Percentiles rank a stretch among this genome's conserved stretches.
Evolutionary conservation across 92 coral and sea anemone genomes (phyloP).

Genomic region (Parazoanthus atlanticus): DNA sequence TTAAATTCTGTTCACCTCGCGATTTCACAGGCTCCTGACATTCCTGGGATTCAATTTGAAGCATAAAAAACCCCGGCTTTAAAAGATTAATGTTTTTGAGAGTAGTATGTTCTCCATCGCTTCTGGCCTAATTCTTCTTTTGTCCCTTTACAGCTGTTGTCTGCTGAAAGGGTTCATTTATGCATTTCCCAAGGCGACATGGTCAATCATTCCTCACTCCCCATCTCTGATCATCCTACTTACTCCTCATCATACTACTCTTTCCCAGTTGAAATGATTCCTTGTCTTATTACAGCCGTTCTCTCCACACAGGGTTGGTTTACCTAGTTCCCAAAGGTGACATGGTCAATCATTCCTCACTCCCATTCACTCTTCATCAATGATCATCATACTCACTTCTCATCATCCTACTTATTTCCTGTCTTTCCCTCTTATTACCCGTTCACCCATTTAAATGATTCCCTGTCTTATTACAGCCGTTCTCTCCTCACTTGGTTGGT

Average conservation of each 20-base stretch:
- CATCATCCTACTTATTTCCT: neutral
- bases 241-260: neutral
- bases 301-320: conserved; percentile 59
- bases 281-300: neutral
- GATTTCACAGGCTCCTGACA: neutral
- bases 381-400: neutral
- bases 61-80: neutral
- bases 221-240: neutral
- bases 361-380: too few species aligned
- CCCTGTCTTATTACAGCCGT: neutral
- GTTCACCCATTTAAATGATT: neutral
- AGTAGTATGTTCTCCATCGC: too few species aligned
- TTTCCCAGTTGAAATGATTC: neutral
- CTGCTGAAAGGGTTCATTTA: conserved; percentile 59
- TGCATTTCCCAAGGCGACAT: conserved; percentile 79
- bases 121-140: too few species aligned
- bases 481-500: conserved; percentile 56
- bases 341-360: conserved; percentile 69
- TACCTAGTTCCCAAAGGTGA: conserved; percentile 77
- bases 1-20: neutral
- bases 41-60: neutral
- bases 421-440: neutral
- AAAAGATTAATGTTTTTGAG: too few species aligned
- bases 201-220: conserved; percentile 49
- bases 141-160: neutral